These are phyloP conservation scores for Mesochorus sp. DNA, from an alignment of 2,888 invertebrate species.

Conservation along the genomic window DNA sequence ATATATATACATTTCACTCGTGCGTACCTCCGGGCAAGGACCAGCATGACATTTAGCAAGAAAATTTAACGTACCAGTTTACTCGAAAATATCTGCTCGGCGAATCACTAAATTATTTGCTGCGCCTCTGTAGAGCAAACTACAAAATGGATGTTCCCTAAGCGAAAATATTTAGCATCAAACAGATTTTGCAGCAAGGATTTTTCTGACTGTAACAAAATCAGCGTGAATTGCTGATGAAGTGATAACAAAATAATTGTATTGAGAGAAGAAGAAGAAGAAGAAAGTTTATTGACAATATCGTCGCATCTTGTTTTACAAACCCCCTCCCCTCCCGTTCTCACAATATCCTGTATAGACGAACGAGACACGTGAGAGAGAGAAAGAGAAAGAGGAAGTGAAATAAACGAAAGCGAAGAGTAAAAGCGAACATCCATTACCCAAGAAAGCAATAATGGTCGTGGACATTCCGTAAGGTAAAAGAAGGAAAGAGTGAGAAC, in stretches of 20 bases:
- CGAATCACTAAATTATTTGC: background rate
- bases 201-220: too few species aligned
- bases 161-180: background rate
- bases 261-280: background rate
- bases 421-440: constrained; percentile 63
- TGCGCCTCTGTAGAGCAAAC: too few species aligned
- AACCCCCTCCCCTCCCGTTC: too few species aligned
- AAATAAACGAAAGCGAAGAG: constrained; percentile 46
- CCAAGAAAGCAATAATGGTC: constrained; percentile 67
- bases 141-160: background rate
- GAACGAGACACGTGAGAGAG: constrained; percentile 22
- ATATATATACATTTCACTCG: background rate
- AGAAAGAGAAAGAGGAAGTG: background rate
- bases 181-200: too few species aligned
- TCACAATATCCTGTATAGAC: constrained; percentile 12
- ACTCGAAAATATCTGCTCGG: background rate
- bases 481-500: constrained; percentile 51
- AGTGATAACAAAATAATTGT: too few species aligned
- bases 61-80: background rate
- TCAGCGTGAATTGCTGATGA: too few species aligned
- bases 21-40: background rate
- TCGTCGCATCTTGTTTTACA: too few species aligned
- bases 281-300: background rate
- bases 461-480: constrained; percentile 63
- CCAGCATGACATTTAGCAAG: background rate